phyloP scores from a whole-genome alignment of 2,797 vertebrate species.

The Gymnocypris eckloni region DNA sequence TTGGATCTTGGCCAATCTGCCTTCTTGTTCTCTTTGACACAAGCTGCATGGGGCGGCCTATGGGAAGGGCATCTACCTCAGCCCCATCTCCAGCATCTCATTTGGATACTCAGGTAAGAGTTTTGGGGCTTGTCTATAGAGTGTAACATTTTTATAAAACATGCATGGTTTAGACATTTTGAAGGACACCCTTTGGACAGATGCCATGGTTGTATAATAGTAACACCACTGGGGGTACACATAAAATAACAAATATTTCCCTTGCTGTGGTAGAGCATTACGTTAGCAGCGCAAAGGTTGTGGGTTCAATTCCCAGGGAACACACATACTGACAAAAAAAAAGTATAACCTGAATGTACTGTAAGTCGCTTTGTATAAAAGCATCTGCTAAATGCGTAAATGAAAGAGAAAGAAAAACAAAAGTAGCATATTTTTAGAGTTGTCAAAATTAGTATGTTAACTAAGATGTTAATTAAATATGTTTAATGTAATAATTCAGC shows the following conservation, averaged over 20 bases:
- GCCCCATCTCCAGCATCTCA: slow-evolving; percentile 96
- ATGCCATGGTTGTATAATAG: background rate
- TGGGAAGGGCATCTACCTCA: slow-evolving; percentile 98
- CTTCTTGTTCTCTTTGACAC: slow-evolving; percentile 74
- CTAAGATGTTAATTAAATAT: background rate
- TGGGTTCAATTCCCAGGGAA: no score
- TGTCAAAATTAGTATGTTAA: background rate
- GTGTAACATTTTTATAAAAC: background rate
- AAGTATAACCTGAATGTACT: no score
- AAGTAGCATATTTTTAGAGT: background rate
- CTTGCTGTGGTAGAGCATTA: no score
- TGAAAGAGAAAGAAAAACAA: background rate
- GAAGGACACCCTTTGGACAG: background rate
- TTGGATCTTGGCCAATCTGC: slow-evolving; percentile 5
- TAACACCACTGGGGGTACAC: background rate
- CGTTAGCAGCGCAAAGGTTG: no score
- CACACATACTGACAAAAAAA: no score
- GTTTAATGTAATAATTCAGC: background rate
- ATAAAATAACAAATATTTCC: no score
- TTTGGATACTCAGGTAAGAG: slow-evolving; percentile 97
- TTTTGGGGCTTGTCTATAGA: background rate
- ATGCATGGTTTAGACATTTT: background rate
- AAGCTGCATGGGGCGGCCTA: slow-evolving; percentile 98
- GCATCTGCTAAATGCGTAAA: no score
- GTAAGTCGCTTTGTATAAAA: no score